Evolutionary conservation across 1,140 invertebrate species (phyloP).

Genomic region (Sycophila sp.): DNA sequence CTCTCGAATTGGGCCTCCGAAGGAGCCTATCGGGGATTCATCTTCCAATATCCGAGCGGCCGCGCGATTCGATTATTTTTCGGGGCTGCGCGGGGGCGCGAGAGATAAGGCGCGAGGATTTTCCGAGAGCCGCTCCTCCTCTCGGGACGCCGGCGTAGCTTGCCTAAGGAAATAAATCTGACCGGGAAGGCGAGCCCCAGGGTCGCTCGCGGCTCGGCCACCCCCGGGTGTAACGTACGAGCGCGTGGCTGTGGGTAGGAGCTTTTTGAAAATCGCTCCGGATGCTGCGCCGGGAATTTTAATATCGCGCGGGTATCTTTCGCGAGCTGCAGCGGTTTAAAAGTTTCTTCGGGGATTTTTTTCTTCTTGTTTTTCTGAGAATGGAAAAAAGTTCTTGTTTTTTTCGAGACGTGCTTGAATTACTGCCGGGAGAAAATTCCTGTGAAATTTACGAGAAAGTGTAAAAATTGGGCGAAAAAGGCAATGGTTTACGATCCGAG

Average conservation of each 20-base stretch:
- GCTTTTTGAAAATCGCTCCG: neutral
- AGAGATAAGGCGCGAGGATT: slow-evolving; percentile 38
- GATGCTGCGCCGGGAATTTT: neutral
- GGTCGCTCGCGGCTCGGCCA: no score
- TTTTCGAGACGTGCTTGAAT: no score
- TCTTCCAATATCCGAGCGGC: slow-evolving; percentile 29
- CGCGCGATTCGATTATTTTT: slow-evolving; percentile 56
- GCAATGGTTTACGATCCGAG: no score
- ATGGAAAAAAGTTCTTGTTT: no score
- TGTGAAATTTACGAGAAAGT: no score
- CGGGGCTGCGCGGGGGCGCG: slow-evolving; percentile 39
- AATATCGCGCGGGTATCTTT: no score
- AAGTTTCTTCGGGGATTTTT: neutral
- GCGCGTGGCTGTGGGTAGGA: no score
- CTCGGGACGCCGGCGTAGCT: neutral
- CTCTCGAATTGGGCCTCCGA: slow-evolving; percentile 8
- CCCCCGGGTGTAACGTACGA: no score
- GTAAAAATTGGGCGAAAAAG: no score
- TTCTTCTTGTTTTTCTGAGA: neutral
- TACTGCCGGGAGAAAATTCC: no score
- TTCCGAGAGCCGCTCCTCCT: slow-evolving; percentile 8
- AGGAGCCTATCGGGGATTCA: slow-evolving; percentile 7
- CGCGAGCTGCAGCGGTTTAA: no score
- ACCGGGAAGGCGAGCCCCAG: slow-evolving; percentile 27
- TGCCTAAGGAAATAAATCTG: slow-evolving; percentile 44